phyloP scores from a whole-genome alignment of 2,113 vertebrate genomes.

The Callionymus lyra region DNA sequence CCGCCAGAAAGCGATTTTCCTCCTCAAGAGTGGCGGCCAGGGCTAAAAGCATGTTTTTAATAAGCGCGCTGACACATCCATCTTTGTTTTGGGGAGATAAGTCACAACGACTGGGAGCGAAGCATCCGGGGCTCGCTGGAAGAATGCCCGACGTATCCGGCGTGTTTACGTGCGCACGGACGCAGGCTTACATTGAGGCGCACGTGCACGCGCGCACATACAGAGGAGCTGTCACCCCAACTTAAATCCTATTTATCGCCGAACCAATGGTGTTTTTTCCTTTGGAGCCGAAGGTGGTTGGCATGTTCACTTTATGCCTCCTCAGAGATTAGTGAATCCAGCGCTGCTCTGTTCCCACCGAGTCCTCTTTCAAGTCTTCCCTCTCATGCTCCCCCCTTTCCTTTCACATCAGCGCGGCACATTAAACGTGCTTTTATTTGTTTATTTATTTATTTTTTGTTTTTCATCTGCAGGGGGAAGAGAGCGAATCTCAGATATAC shows the following conservation, averaged over 20 bases:
- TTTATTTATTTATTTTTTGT: conserved; percentile 61
- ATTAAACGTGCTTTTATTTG: conserved; percentile 66
- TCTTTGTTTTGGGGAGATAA: conserved; percentile 72
- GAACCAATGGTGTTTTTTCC: conserved; percentile 54
- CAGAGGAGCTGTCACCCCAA: conserved; percentile 62
- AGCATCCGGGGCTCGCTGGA: conserved; percentile 61
- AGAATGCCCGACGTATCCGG: conserved; percentile 52
- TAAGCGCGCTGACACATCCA: conserved; percentile 68
- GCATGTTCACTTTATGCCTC: conserved; percentile 69
- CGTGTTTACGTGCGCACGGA: conserved; percentile 45
- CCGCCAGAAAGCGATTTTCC: conserved; percentile 63
- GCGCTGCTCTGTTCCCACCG: conserved; percentile 51
- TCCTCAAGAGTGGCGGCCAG: conserved; percentile 56
- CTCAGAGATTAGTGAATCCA: conserved; percentile 68
- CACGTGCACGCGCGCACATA: conserved; percentile 37
- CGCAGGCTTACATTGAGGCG: conserved; percentile 31
- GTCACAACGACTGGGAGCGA: conserved; percentile 51
- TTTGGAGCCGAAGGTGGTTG: conserved; percentile 65
- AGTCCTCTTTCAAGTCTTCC: conserved; percentile 62
- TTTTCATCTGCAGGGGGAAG: conserved; percentile 40
- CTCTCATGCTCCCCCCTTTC: conserved; percentile 51
- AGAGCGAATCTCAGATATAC: conserved; percentile 53
- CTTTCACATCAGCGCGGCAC: conserved; percentile 44
- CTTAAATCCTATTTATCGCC: conserved; percentile 72
- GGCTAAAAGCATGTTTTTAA: conserved; percentile 68